Evolutionary conservation across 2,888 invertebrate species (phyloP).

Genomic region (Caenorhabditis doughertyi): DNA sequence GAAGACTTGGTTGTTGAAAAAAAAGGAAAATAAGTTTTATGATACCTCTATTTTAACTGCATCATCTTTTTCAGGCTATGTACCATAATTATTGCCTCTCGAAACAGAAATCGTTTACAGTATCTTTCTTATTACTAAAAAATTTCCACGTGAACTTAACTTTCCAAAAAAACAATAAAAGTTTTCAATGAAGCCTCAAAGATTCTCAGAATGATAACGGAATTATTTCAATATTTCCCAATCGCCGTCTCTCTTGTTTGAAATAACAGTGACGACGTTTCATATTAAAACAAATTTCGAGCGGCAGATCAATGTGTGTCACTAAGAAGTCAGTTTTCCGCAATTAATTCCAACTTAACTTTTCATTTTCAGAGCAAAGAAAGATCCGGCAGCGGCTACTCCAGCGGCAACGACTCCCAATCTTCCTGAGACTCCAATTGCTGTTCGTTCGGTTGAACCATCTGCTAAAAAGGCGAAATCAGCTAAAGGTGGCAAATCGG

Average conservation of each 20-base stretch:
- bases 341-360: neutral
- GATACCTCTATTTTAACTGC: too few species aligned
- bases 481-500: neutral
- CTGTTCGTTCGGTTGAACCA: neutral
- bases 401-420: neutral
- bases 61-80: too few species aligned
- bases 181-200: neutral
- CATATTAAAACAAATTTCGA: neutral
- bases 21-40: neutral
- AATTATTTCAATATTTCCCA: too few species aligned
- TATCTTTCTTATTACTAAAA: too few species aligned
- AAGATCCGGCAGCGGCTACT: conserved; percentile 2
- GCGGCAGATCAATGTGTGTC: conserved; percentile 19
- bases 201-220: too few species aligned
- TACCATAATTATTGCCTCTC: too few species aligned
- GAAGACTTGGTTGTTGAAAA: neutral
- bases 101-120: too few species aligned
- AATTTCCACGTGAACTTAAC: neutral
- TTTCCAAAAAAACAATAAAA: neutral
- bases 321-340: conserved; percentile 44
- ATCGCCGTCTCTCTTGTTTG: neutral
- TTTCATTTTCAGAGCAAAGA: neutral
- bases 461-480: neutral
- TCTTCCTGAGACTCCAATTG: neutral
- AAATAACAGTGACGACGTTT: neutral